Base-by-base conservation (phyloP, 2,888 invertebrate species). In the Octonoba sinensis region DNA sequence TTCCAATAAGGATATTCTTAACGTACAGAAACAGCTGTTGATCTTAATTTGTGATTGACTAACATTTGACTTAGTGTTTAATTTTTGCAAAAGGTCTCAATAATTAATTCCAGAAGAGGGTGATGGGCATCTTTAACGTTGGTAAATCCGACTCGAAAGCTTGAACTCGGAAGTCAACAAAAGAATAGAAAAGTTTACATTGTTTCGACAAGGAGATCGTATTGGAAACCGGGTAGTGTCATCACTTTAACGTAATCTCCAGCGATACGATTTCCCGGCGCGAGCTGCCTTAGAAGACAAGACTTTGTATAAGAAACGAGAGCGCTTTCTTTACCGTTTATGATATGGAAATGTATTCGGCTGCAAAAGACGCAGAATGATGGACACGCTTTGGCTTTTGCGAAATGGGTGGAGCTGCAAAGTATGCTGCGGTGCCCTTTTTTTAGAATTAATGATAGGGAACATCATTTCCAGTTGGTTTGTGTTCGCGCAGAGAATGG, bases 391-490 rank as follows among this genome's bases (percentile, higher is more conserved):
- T 73, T 73, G 69, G 81, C 79, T 73, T 81, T 73, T 81, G 79
- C 24, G 64, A 67, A 70, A 75, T 70, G 81, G 81, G 74, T 74
- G 81, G 74, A 69, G 81, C 62, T 27, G 20, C 64, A 59, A 71
- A 82, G 74, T 74, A 59, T 82, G 81, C 81, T 70, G 65, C 59
- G 70, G 73, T 57, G 49, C 56, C 54, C 56, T 79, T 79, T 82
- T 81, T 82, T 70, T 75, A 82, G 81, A 75, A 82, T 82, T 82
- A 82, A 82, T 82, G 81, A 82, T 82, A 65, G 70, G 70, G 74
- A 82, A 82, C 81, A 82, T 82, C 81, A 82, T 75, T 62, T 70
- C 81, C 81, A 82, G 81, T 82, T 74, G 81, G 81, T 82, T 75
- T 82, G 74, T 70, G 74, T 65, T 75, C 65, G 24, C 57, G 73